Base-by-base conservation (phyloP, 2,888 invertebrate species). In the Lepeophtheirus nordmannii region DNA sequence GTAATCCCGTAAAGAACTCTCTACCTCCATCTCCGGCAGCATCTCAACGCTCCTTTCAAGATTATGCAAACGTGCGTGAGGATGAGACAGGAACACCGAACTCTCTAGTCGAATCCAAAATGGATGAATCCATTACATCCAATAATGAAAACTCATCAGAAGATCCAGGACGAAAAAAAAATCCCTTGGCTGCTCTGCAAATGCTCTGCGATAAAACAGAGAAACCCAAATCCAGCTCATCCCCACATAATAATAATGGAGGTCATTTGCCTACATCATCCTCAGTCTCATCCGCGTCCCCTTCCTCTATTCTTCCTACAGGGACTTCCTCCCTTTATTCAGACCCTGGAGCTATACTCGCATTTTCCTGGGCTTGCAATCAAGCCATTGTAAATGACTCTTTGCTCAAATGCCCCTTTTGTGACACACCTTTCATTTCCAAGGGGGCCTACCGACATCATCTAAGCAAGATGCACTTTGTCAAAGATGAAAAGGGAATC, bases 401-500 rank as follows among this genome's bases (percentile, higher is more conserved):
- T 68, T 85, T 89, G 68, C 89, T 92, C 84, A 92, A 92, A 77
- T 92, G 92, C 77, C 89, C 91, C 66, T 87, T 90, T 74, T 92
- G 92, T 79, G 92, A 92, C 77, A 91, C 91, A 30, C 90, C 91
- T 37, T 94, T 94, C 76, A 89, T 91, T 71, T 93, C 94, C 56
- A 94, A 93, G 78, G 94, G 93, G 66, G 93, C 94, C 12, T 94
- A 93, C 77, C 83, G 96, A 73, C 94, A 94, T 76, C 96, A 96
- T 74, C 79, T 94, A 72, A 92, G 90, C 61, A 92, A 92, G 78
- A 89, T 90, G 85, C 92, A 92, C 76, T 91, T 92, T 75, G 89
- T 91, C 68, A 91, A 91, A 75, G 91, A 91, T 73, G 87, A 39
- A 17, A 61, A n/a, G 8, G 61, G 22, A 14, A n/a, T n/a, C 5